phyloP scores from a whole-genome alignment of 2,113 vertebrate genomes.

The Arothron firmamentum region DNA sequence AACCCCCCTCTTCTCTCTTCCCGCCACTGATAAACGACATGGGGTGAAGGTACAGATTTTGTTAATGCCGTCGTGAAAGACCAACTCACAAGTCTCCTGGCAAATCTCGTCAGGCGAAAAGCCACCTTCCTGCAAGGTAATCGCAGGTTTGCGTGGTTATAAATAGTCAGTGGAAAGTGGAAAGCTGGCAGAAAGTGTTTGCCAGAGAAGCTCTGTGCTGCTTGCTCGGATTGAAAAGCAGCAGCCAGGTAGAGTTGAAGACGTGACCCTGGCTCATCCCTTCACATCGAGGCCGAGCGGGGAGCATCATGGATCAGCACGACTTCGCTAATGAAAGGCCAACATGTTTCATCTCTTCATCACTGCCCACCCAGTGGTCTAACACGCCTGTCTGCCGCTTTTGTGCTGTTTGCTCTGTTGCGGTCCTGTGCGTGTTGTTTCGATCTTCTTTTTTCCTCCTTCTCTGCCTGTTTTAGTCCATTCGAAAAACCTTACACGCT shows the following conservation, averaged over 20 bases:
- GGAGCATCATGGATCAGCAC: conserved; percentile 29
- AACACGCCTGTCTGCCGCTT: not conserved
- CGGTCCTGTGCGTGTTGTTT: not conserved
- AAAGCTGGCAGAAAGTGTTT: conserved; percentile 11
- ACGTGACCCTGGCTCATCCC: conserved; percentile 23
- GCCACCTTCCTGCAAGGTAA: not conserved
- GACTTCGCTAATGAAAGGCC: conserved; percentile 56
- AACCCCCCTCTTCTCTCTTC: too few species aligned
- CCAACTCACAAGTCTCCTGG: conserved; percentile 1
- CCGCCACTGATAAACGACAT: too few species aligned
- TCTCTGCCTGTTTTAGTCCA: not conserved
- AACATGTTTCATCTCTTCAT: conserved; percentile 45
- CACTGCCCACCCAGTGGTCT: conserved; percentile 24
- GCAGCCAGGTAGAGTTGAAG: conserved; percentile 54
- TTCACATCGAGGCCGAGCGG: conserved; percentile 27
- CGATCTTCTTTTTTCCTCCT: not conserved
- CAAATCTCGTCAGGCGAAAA: not conserved
- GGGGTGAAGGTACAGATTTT: too few species aligned
- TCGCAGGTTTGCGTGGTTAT: not conserved
- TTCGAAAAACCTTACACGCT: not conserved
- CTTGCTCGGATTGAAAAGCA: conserved; percentile 41
- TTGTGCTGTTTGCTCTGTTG: not conserved
- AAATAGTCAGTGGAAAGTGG: conserved; percentile 20
- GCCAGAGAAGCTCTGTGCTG: conserved; percentile 12
- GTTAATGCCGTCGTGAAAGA: too few species aligned